Evolutionary conservation across 2,113 vertebrate genomes (phyloP).

Genomic region (Clarias batrachus): DNA sequence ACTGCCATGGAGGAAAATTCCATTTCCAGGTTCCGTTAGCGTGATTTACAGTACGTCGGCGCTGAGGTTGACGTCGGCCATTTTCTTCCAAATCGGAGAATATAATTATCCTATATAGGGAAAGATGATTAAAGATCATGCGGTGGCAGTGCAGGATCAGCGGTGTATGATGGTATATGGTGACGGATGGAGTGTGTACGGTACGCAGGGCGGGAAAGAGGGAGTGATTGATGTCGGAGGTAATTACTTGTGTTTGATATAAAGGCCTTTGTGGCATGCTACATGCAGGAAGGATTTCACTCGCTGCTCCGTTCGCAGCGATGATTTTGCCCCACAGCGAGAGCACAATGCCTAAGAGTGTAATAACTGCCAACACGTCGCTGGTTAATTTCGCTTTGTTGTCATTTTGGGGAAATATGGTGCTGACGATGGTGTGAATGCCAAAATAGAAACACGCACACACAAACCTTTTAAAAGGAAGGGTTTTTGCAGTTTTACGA

Average conservation of each 20-base stretch:
- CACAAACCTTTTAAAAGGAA: neutral
- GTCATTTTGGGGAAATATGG: slow-evolving; percentile 7
- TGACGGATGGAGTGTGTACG: slow-evolving; percentile 40
- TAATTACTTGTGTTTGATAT: slow-evolving; percentile 53
- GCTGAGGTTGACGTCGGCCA: slow-evolving; percentile 27
- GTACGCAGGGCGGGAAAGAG: slow-evolving; percentile 19
- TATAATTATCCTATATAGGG: neutral
- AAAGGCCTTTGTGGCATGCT: slow-evolving; percentile 16
- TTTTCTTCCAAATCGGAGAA: slow-evolving; percentile 31
- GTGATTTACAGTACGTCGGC: slow-evolving; percentile 26
- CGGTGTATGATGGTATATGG: slow-evolving; percentile 33
- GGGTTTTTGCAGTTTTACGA: no score
- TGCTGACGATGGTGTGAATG: neutral
- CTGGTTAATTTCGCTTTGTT: neutral
- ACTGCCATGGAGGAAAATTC: slow-evolving; percentile 6
- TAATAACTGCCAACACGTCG: slow-evolving; percentile 20
- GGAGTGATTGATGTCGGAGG: slow-evolving; percentile 51
- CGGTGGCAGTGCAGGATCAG: slow-evolving; percentile 26
- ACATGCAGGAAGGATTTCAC: neutral
- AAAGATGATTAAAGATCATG: slow-evolving; percentile 34
- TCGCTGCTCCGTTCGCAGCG: neutral
- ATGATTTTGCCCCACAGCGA: neutral
- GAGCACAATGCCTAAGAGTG: neutral
- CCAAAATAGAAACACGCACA: neutral
- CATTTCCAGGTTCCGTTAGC: slow-evolving; percentile 11